Evolutionary conservation across 2,797 vertebrate genomes (phyloP).

Genomic region (Florisuga fusca): DNA sequence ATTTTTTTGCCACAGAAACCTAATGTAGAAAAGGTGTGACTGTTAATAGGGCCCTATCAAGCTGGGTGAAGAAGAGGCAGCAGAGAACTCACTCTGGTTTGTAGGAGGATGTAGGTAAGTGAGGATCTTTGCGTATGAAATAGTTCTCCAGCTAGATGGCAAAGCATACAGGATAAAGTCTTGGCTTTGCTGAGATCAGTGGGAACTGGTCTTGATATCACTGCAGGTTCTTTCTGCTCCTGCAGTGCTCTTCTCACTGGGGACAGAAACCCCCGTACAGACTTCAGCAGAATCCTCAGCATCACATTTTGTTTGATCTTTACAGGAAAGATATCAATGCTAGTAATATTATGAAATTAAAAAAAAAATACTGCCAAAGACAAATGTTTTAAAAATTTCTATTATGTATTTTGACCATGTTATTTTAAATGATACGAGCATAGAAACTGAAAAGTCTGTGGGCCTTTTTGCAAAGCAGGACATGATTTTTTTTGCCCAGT

Average conservation of each 20-base stretch:
- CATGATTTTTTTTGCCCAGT: background rate
- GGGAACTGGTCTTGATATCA: background rate
- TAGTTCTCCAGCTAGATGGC: background rate
- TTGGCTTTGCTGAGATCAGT: background rate
- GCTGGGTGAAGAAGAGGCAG: background rate
- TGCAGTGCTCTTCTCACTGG: accelerated
- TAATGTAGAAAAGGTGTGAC: background rate
- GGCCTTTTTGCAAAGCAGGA: background rate
- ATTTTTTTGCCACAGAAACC: background rate
- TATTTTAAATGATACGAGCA: slow-evolving; percentile 3
- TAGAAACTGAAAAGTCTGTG: background rate
- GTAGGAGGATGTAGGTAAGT: background rate
- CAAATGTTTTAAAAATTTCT: background rate
- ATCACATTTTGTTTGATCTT: background rate
- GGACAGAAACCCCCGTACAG: background rate
- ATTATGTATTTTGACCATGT: slow-evolving; percentile 26
- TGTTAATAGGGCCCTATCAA: background rate
- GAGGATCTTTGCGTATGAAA: background rate
- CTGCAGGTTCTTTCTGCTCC: background rate
- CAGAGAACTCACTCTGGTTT: background rate
- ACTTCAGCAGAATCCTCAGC: background rate
- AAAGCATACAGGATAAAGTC: background rate
- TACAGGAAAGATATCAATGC: background rate
- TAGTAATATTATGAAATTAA: background rate
- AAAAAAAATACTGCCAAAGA: slow-evolving; percentile 15